A percentile compares a stretch with the other conserved stretches of the same genome.
Conservation (phyloP, 2,113 vertebrate species). For the Equus przewalskii region DNA sequence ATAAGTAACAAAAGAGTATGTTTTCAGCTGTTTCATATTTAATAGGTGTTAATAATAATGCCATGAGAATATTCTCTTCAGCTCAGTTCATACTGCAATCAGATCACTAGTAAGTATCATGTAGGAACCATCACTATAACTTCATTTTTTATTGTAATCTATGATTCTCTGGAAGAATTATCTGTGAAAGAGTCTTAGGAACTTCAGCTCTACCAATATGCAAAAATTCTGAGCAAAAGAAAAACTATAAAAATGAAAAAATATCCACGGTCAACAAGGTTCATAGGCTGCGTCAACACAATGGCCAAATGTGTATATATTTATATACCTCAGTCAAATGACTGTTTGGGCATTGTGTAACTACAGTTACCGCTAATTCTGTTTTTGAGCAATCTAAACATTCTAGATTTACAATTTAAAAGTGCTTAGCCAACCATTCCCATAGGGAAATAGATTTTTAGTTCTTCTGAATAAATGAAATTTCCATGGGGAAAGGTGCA, state of each 20-base stretch:
- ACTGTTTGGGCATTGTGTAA: neutral
- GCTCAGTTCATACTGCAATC: neutral
- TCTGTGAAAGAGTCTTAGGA: neutral
- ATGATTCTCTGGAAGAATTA: neutral
- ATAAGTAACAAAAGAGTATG: neutral
- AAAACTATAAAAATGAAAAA: neutral
- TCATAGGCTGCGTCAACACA: neutral
- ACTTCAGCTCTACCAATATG: neutral
- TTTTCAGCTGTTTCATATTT: neutral
- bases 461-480: neutral
- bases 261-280: neutral
- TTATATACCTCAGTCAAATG: neutral
- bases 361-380: neutral
- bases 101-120: neutral
- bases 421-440: neutral
- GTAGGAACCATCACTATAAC: neutral
- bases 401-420: neutral
- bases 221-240: conserved; percentile 2
- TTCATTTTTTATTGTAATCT: neutral
- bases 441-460: neutral
- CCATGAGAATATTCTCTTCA: neutral
- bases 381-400: neutral
- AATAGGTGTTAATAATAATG: neutral
- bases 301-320: neutral
- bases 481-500: neutral